phyloP scores from a whole-genome alignment of 1,140 invertebrate genomes.

The Anastrepha ludens region DNA sequence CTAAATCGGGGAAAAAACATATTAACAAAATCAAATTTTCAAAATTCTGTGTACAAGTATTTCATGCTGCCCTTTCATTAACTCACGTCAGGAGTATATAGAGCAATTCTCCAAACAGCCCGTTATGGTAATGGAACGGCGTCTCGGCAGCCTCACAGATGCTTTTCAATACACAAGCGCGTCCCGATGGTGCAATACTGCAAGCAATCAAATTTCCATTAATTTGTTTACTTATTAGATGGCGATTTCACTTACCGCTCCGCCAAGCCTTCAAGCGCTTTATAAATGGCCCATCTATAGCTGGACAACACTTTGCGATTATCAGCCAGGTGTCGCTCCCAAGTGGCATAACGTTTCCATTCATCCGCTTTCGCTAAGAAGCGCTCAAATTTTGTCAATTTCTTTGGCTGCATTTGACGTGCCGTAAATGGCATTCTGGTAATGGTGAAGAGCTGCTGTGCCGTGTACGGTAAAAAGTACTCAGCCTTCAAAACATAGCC shows the following conservation, averaged over 20 bases:
- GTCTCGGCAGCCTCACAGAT: constrained; percentile 84
- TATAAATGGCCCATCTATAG: constrained; percentile 70
- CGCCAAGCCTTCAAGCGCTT: constrained; percentile 67
- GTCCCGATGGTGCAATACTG: constrained; percentile 79
- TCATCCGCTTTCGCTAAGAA: constrained; percentile 25
- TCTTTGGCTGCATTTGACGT: background rate
- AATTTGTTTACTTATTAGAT: constrained; percentile 47
- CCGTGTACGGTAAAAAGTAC: constrained; percentile 68
- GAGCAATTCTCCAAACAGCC: constrained; percentile 82
- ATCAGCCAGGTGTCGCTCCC: constrained; percentile 1
- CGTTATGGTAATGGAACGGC: constrained; percentile 80
- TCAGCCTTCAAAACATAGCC: constrained; percentile 72
- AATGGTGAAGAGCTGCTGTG: constrained; percentile 59
- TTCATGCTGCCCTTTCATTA: background rate
- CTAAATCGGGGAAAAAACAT: constrained; percentile 68
- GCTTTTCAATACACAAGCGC: constrained; percentile 82
- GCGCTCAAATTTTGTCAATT: constrained; percentile 49
- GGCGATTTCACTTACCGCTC: constrained; percentile 57
- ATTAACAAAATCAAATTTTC: background rate
- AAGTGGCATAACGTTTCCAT: constrained; percentile 31
- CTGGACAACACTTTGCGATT: constrained; percentile 62
- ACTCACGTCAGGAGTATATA: constrained; percentile 83
- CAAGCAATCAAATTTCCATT: constrained; percentile 57
- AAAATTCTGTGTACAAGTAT: background rate
- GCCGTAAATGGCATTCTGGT: constrained; percentile 15